Evolutionary conservation across 2,888 invertebrate species (phyloP).

Genomic region (Uloborus plumipes): DNA sequence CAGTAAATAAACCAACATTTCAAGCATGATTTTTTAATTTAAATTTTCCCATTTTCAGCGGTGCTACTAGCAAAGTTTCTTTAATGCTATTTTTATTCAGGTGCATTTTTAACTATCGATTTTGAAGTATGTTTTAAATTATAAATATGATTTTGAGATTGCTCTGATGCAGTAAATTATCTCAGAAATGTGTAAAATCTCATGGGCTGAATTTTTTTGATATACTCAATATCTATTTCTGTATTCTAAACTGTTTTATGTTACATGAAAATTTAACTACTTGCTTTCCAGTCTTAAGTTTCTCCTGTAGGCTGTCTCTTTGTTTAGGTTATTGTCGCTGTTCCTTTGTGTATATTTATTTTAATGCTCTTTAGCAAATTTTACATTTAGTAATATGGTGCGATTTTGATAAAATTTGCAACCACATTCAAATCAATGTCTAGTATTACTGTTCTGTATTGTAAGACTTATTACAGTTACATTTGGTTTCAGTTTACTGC

Average conservation of each 20-base stretch:
- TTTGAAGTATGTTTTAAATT: too few species aligned
- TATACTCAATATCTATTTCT: background rate
- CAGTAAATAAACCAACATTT: too few species aligned
- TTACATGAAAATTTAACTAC: background rate
- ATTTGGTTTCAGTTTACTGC: too few species aligned
- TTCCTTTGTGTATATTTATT: background rate
- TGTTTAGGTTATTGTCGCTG: background rate
- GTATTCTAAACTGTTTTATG: background rate
- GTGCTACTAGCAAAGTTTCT: too few species aligned
- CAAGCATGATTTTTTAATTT: too few species aligned
- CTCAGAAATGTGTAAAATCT: too few species aligned
- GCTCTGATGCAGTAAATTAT: background rate
- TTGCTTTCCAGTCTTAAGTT: background rate
- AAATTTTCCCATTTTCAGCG: too few species aligned
- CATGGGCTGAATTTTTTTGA: too few species aligned
- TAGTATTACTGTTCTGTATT: background rate
- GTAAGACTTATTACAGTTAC: too few species aligned
- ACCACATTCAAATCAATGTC: background rate
- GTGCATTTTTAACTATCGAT: too few species aligned
- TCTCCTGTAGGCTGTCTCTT: background rate
- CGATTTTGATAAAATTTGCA: background rate
- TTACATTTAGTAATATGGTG: background rate
- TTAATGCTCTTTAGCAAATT: background rate
- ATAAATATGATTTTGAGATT: too few species aligned
- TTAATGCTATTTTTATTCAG: too few species aligned